Evolutionary conservation across 2,797 vertebrate genomes (phyloP), one percentile per base, ranked within the genome.

Genomic region (Pelodytes ibericus): DNA sequence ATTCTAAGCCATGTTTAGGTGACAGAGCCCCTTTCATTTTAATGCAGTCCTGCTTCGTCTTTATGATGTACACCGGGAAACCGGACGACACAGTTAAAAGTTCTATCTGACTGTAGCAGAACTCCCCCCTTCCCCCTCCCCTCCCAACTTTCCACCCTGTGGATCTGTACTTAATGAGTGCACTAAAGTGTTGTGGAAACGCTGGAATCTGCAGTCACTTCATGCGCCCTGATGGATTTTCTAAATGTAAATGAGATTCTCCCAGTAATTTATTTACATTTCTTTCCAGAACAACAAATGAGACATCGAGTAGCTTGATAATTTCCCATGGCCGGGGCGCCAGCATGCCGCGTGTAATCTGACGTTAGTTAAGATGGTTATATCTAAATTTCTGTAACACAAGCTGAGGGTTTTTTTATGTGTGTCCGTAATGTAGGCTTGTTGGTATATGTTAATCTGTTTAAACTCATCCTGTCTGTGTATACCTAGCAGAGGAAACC

Each of bases 241-340:
- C 87, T 89, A 89, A 86, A 92, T 91, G 90, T 86, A 92, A 92
- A 92, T 92, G 89, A 93, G 88, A 85, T 89, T 89, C 87, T 87
- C 85, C 79, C 86, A 88, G 89, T 91, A 90, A 93, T 93, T 91
- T 93, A 91, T 92, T 92, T 92, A 91, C 87, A 91, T 92, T 92
- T 92, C 91, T 92, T 92, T 93, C 87, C 88, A 89, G 87, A 87
- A 90, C 89, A 92, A 91, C 91, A 93, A 90, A 93, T 88, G 90
- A 91, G 88, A 90, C 88, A 88, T 90, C 89, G 91, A 85, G 85
- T 91, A 91, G 91, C 88, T 91, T 89, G 85, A 88, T 93, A 91
- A 92, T 92, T 95, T 94, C 84, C 90, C 91, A 86, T 91, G 91
- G 92, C 91, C 88, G 86, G 89, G 89, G 88, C 86, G 87, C 91